Evolutionary conservation across 2,888 invertebrate species (phyloP).

Genomic region (Hirudinaria manillensis): DNA sequence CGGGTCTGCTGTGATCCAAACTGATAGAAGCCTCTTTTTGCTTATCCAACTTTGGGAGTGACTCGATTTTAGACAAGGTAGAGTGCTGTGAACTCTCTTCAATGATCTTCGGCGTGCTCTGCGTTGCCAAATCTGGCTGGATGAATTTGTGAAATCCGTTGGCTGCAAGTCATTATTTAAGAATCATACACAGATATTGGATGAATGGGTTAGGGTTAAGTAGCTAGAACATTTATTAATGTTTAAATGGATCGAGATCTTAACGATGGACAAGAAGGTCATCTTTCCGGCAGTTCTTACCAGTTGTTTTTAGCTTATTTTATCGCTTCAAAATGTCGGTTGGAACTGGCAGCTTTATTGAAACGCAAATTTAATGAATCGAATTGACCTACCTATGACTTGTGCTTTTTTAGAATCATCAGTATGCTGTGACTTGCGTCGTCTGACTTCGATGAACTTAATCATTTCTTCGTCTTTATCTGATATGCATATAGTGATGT

Average conservation of each 20-base stretch:
- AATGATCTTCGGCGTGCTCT: background rate
- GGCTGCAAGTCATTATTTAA: background rate
- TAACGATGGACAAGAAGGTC: too few species aligned
- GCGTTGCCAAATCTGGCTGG: background rate
- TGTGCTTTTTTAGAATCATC: background rate
- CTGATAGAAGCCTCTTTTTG: background rate
- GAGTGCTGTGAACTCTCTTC: background rate
- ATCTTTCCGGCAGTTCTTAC: too few species aligned
- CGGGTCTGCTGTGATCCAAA: background rate
- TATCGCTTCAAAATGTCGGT: too few species aligned
- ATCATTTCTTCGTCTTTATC: constrained; percentile 48
- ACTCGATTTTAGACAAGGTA: background rate
- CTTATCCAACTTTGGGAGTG: background rate
- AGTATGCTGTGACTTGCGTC: constrained; percentile 36
- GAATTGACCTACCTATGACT: constrained; percentile 3
- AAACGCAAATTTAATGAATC: too few species aligned
- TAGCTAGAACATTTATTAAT: too few species aligned
- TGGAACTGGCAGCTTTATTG: too few species aligned
- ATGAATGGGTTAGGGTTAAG: too few species aligned
- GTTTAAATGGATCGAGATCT: too few species aligned
- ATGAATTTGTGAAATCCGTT: constrained; percentile 5
- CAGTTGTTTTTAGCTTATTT: too few species aligned
- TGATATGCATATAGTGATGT: background rate
- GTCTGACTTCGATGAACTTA: constrained; percentile 48
- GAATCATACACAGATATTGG: background rate